These are phyloP conservation scores for Acanthurus leucopareius DNA, from an alignment of 2,797 vertebrate genomes.

Conservation along the genomic window DNA sequence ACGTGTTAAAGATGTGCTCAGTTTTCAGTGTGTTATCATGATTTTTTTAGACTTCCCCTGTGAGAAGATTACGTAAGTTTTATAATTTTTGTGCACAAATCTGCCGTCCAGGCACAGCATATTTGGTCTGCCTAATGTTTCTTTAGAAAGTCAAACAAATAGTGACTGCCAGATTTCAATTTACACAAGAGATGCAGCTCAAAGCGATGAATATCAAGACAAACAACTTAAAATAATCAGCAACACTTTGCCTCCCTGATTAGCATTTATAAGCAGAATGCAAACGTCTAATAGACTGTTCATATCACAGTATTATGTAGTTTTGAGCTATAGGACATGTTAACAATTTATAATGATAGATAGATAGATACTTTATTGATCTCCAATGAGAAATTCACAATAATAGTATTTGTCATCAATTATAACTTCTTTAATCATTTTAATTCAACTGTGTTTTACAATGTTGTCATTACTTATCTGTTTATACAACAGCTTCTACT, in stretches of 20 bases:
- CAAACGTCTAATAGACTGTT: not conserved
- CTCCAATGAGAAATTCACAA: too few species aligned
- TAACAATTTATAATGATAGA: too few species aligned
- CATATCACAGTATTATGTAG: too few species aligned
- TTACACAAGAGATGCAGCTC: not conserved
- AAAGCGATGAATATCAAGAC: not conserved
- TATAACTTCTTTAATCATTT: too few species aligned
- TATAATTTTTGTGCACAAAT: constrained; percentile 22
- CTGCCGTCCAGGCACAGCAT: not conserved
- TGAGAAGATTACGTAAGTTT: constrained; percentile 28
- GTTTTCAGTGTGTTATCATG: not conserved
- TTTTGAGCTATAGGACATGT: too few species aligned
- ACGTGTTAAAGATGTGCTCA: not conserved
- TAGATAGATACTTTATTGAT: too few species aligned
- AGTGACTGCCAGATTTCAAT: constrained; percentile 2
- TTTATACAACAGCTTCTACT: too few species aligned
- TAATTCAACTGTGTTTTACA: too few species aligned
- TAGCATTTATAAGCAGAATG: not conserved
- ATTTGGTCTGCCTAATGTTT: constrained; percentile 21
- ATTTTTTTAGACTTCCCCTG: not conserved
- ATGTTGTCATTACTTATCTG: too few species aligned
- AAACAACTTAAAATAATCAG: too few species aligned
- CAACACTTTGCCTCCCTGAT: not conserved
- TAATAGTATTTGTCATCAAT: too few species aligned
- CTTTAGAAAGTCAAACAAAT: constrained; percentile 9